These are phyloP conservation scores for Dorcus parallelipipedus DNA, from an alignment of 2,888 invertebrate genomes.

Conservation along the genomic window DNA sequence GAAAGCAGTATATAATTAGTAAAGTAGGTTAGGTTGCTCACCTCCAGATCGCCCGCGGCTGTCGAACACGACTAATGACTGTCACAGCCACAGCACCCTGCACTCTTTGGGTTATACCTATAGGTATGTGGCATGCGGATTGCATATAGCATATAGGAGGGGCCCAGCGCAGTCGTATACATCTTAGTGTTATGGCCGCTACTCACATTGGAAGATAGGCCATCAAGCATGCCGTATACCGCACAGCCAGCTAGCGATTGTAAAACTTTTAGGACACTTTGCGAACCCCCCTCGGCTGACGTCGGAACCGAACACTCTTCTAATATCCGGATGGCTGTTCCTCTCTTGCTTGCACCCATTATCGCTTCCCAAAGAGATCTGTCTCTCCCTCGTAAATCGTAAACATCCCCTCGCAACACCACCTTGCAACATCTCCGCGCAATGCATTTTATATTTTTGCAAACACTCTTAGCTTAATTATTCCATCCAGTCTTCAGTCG, in stretches of 20 bases:
- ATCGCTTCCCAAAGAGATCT: constrained; percentile 29
- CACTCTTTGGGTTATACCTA: constrained; percentile 48
- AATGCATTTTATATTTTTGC: constrained; percentile 14
- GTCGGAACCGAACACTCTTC: constrained; percentile 43
- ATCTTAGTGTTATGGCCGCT: constrained; percentile 60
- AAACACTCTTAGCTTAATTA: constrained; percentile 6
- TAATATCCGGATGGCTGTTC: constrained; percentile 46
- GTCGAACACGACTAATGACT: constrained; percentile 51
- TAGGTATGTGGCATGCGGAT: constrained; percentile 50
- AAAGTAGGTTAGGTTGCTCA: constrained; percentile 47
- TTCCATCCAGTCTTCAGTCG: constrained; percentile 3
- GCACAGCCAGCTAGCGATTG: constrained; percentile 55
- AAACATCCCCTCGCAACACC: constrained; percentile 38
- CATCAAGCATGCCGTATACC: constrained; percentile 59
- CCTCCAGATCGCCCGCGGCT: constrained; percentile 46
- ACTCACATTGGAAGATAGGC: constrained; percentile 65
- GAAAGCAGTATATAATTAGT: constrained; percentile 40
- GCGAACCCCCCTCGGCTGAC: constrained; percentile 27
- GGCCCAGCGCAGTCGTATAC: constrained; percentile 62
- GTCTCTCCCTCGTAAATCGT: constrained; percentile 39
- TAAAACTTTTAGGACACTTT: constrained; percentile 62
- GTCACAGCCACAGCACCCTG: constrained; percentile 48
- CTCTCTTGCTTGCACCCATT: constrained; percentile 36
- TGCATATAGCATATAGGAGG: constrained; percentile 52
- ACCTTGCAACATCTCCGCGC: constrained; percentile 16